phyloP scores from a whole-genome alignment of 2,888 invertebrate genomes.

The Megalurothrips usitatus region DNA sequence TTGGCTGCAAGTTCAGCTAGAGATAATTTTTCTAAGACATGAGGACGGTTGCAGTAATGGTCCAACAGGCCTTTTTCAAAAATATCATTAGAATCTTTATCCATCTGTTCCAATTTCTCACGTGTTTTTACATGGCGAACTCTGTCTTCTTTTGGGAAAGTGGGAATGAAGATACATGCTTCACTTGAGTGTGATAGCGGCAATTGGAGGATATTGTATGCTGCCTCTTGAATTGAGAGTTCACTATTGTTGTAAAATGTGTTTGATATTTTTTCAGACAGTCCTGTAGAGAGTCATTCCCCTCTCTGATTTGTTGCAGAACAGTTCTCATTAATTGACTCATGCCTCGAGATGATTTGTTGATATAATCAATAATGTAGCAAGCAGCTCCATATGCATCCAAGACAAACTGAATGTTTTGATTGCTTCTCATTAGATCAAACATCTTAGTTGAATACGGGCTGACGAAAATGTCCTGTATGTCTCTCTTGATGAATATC shows the following conservation, averaged over 20 bases:
- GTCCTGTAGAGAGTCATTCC: too few species aligned
- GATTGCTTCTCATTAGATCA: too few species aligned
- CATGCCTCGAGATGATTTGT: too few species aligned
- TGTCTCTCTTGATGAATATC: too few species aligned
- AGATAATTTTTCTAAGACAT: conserved; percentile 39
- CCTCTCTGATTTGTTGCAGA: too few species aligned
- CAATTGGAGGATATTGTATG: conserved; percentile 34
- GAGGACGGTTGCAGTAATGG: conserved; percentile 40
- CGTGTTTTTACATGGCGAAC: conserved; percentile 38
- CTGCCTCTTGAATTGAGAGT: conserved; percentile 38
- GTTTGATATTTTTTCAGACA: too few species aligned
- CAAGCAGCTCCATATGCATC: too few species aligned
- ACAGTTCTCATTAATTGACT: too few species aligned
- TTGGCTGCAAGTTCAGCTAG: conserved; percentile 41
- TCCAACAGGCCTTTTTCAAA: conserved; percentile 37
- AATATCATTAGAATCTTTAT: conserved; percentile 29
- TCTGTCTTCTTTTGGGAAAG: conserved; percentile 38
- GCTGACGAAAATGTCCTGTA: too few species aligned
- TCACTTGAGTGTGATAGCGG: conserved; percentile 30
- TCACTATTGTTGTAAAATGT: conserved; percentile 35
- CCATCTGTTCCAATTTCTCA: neutral
- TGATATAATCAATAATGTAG: too few species aligned
- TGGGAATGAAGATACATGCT: conserved; percentile 33
- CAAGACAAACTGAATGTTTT: too few species aligned
- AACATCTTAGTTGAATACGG: too few species aligned